Evolutionary conservation across 1,140 invertebrate genomes (phyloP).

Genomic region (Bombus turneri): DNA sequence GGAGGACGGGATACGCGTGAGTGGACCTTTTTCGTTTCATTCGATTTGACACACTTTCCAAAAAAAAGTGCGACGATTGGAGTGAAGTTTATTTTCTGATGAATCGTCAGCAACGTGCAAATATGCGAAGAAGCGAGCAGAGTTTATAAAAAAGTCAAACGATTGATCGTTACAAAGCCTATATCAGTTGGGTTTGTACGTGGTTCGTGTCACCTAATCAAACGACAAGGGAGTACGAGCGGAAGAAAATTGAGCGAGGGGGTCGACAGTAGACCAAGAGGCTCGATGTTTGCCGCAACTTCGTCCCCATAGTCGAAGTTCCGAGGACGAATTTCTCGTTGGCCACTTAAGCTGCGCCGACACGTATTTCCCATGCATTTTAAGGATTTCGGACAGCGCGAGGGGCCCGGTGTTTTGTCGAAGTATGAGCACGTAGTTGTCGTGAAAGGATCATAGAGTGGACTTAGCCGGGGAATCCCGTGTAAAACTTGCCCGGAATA

Average conservation of each 20-base stretch:
- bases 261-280: neutral
- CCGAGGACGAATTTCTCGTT: conserved; percentile 72
- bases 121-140: too few relatives aligned
- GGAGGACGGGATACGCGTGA: too few relatives aligned
- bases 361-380: conserved; percentile 81
- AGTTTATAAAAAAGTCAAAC: too few relatives aligned
- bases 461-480: conserved; percentile 81
- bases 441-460: conserved; percentile 82
- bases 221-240: neutral
- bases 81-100: too few relatives aligned
- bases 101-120: too few relatives aligned
- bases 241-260: conserved; percentile 6
- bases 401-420: conserved; percentile 77
- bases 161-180: neutral
- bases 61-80: too few relatives aligned
- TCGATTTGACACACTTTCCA: too few relatives aligned
- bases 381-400: conserved; percentile 80
- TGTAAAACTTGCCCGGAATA: conserved; percentile 81
- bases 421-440: conserved; percentile 82
- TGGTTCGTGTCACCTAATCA: neutral
- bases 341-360: conserved; percentile 75
- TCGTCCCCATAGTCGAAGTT: conserved; percentile 50
- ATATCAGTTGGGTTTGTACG: neutral
- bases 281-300: conserved; percentile 43
- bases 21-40: too few relatives aligned